These are phyloP conservation scores for Ophion obscuratus DNA, from an alignment of 2,888 invertebrate genomes.

Conservation along the genomic window DNA sequence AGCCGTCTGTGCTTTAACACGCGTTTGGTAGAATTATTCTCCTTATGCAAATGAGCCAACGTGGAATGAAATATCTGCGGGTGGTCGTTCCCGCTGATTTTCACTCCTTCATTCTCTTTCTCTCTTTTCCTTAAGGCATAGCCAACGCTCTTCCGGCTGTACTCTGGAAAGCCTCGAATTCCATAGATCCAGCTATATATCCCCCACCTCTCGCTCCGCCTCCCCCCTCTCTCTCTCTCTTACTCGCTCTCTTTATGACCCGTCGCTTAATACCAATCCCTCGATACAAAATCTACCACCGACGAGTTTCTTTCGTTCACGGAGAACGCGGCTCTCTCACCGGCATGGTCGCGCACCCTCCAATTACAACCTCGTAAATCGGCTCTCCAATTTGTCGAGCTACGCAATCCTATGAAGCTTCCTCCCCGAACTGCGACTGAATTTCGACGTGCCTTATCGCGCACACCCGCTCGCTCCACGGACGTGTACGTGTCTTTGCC, in stretches of 20 bases:
- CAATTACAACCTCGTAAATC: constrained; percentile 78
- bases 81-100: constrained; percentile 57
- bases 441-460: constrained; percentile 75
- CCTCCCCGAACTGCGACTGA: constrained; percentile 67
- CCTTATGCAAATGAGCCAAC: constrained; percentile 77
- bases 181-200: constrained; percentile 38
- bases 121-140: constrained; percentile 31
- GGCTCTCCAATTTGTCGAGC: constrained; percentile 76
- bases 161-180: constrained; percentile 41
- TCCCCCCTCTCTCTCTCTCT: background rate
- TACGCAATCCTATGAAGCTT: constrained; percentile 58
- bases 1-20: constrained; percentile 66
- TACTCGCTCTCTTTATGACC: background rate
- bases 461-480: constrained; percentile 54
- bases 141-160: constrained; percentile 36
- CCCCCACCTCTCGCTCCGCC: constrained; percentile 16
- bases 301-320: constrained; percentile 61
- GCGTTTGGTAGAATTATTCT: constrained; percentile 74
- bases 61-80: constrained; percentile 71
- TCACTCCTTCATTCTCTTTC: background rate
- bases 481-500: constrained; percentile 1
- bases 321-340: constrained; percentile 20
- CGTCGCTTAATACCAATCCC: constrained; percentile 48
- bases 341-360: constrained; percentile 62
- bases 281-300: constrained; percentile 49